A percentile compares a stretch with the other conserved stretches of the same genome.
Evolutionary conservation across 2,113 vertebrate genomes (phyloP).

Genomic region (Phalacrocorax aristotelis): DNA sequence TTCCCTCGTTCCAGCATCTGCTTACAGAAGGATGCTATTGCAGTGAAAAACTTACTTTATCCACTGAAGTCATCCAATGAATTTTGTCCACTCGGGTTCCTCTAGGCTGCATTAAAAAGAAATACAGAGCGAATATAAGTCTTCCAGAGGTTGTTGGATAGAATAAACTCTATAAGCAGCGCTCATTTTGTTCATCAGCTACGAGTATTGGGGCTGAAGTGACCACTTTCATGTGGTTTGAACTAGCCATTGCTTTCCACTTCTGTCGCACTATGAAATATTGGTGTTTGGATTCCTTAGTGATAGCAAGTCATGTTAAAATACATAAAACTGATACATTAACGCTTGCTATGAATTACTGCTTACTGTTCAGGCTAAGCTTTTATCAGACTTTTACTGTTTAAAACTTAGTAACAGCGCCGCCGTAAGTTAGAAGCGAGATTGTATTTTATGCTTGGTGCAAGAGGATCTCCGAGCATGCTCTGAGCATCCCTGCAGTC

Average conservation of each 20-base stretch:
- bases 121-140: background rate
- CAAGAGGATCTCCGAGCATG: background rate
- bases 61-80: background rate
- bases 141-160: background rate
- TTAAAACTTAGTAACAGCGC: background rate
- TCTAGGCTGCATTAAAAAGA: background rate
- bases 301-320: background rate
- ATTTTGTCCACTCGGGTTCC: background rate
- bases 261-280: background rate
- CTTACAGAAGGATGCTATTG: background rate
- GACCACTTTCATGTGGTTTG: background rate
- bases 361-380: background rate
- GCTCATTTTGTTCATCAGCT: background rate
- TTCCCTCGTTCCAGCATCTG: background rate
- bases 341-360: background rate
- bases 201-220: background rate
- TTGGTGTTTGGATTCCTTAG: background rate
- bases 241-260: background rate
- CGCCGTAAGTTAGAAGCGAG: background rate
- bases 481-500: background rate
- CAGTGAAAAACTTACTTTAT: background rate
- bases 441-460: background rate
- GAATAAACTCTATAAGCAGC: background rate
- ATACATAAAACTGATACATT: background rate
- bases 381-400: background rate